A percentile compares a stretch with the other conserved stretches of the same genome.
These are phyloP conservation scores for Tinea semifulvella DNA, from an alignment of 2,888 invertebrate genomes.

Conservation along the genomic window DNA sequence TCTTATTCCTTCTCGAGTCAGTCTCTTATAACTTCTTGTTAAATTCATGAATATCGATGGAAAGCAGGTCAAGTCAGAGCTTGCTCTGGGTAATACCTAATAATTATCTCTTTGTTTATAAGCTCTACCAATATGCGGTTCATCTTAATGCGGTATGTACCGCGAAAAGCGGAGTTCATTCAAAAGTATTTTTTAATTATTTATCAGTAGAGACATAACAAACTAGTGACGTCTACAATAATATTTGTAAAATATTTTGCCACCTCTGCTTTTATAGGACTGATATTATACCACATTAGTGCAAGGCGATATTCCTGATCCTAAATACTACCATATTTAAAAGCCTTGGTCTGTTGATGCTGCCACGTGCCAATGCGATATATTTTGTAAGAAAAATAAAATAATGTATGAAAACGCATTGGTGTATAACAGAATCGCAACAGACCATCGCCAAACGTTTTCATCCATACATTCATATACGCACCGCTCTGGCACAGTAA, in stretches of 20 bases:
- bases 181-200: slow-evolving; percentile 2
- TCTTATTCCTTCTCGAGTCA: slow-evolving; percentile 2
- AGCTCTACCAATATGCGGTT: slow-evolving; percentile 14
- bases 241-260: slow-evolving; percentile 6
- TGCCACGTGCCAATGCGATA: slow-evolving; percentile 6
- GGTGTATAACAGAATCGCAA: slow-evolving; percentile 7
- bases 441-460: slow-evolving; percentile 7
- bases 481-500: slow-evolving; percentile 9
- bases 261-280: slow-evolving; percentile 7
- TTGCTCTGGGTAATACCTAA: slow-evolving; percentile 8
- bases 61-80: not conserved
- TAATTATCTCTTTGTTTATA: slow-evolving; percentile 10
- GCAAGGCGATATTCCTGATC: not conserved
- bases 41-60: not conserved
- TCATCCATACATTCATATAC: slow-evolving; percentile 3
- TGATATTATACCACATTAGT: slow-evolving; percentile 7
- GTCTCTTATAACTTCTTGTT: not conserved
- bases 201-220: slow-evolving; percentile 4
- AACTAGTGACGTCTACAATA: slow-evolving; percentile 1
- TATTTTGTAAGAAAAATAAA: not conserved
- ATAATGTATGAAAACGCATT: slow-evolving; percentile 7
- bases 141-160: slow-evolving; percentile 14
- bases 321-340: not conserved
- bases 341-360: slow-evolving; percentile 12
- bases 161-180: slow-evolving; percentile 12